These are phyloP conservation scores for Cercopithecus mona DNA, from an alignment of 2,113 vertebrate species.

Conservation along the genomic window DNA sequence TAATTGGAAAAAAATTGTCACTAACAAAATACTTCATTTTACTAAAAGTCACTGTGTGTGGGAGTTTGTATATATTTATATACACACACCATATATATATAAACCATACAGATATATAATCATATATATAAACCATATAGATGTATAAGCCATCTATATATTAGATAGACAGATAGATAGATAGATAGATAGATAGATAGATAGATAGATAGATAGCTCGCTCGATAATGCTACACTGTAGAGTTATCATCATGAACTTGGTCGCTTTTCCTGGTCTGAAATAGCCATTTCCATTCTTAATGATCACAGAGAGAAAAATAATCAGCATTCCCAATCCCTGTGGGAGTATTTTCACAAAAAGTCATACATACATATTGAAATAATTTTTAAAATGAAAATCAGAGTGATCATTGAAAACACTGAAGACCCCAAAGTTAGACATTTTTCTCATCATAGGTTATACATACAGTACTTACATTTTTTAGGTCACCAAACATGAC, in stretches of 20 bases:
- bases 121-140: no score
- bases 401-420: slow-evolving; percentile 54
- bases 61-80: not conserved
- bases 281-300: not conserved
- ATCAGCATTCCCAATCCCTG: slow-evolving; percentile 61
- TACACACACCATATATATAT: not conserved
- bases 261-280: not conserved
- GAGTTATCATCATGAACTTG: not conserved
- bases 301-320: slow-evolving; percentile 22
- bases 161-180: no score
- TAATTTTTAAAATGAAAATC: slow-evolving; percentile 59
- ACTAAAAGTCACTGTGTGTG: not conserved
- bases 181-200: no score
- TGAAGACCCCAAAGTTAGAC: slow-evolving; percentile 57
- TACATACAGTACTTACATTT: not conserved
- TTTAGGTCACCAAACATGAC: not conserved
- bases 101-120: no score
- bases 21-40: not conserved
- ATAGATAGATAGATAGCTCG: no score
- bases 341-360: slow-evolving; percentile 58
- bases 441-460: not conserved
- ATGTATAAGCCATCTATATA: no score
- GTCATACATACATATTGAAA: slow-evolving; percentile 50
- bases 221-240: not conserved
- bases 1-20: not conserved